Percentiles rank a stretch among this genome's conserved stretches.
Conservation (phyloP, 2,888 invertebrate species). For the Drosophila atripex region DNA sequence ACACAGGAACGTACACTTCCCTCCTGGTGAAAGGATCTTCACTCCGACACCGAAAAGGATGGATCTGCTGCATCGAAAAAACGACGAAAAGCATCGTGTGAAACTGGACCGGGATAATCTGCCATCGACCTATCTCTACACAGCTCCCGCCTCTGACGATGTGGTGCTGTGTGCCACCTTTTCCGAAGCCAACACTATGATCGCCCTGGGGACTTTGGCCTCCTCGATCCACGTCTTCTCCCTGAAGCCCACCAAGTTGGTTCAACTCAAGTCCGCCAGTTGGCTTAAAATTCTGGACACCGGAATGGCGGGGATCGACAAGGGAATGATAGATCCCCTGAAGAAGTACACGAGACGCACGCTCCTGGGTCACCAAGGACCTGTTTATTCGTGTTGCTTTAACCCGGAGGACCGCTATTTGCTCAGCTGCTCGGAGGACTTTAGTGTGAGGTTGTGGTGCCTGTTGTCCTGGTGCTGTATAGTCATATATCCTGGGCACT, state of each 20-base stretch:
- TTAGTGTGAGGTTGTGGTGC: conserved; percentile 61
- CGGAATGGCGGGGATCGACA: conserved; percentile 46
- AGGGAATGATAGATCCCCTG: conserved; percentile 45
- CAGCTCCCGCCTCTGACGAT: conserved; percentile 12
- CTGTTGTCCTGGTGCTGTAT: conserved; percentile 62
- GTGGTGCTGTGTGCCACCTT: conserved; percentile 51
- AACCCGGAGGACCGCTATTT: conserved; percentile 51
- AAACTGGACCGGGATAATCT: conserved; percentile 24
- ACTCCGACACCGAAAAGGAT: conserved; percentile 47
- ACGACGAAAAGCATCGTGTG: conserved; percentile 54
- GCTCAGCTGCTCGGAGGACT: conserved; percentile 56
- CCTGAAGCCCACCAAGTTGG: conserved; percentile 48
- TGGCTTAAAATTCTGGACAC: conserved; percentile 37
- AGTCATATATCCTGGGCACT: conserved; percentile 62
- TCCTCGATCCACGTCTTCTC: conserved; percentile 48
- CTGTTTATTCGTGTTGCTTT: conserved; percentile 48
- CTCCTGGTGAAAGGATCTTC: conserved; percentile 32
- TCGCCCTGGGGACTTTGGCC: conserved; percentile 51
- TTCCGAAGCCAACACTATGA: conserved; percentile 48
- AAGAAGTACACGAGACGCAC: conserved; percentile 22
- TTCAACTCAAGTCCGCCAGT: conserved; percentile 49
- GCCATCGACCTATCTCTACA: conserved; percentile 59
- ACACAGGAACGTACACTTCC: conserved; percentile 22
- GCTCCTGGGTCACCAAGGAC: conserved; percentile 56
- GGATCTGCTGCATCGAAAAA: conserved; percentile 46